Percentiles rank a stretch among this genome's conserved stretches.
Conservation (phyloP, 2,797 vertebrate genomes). For the Hyperoplus immaculatus region DNA sequence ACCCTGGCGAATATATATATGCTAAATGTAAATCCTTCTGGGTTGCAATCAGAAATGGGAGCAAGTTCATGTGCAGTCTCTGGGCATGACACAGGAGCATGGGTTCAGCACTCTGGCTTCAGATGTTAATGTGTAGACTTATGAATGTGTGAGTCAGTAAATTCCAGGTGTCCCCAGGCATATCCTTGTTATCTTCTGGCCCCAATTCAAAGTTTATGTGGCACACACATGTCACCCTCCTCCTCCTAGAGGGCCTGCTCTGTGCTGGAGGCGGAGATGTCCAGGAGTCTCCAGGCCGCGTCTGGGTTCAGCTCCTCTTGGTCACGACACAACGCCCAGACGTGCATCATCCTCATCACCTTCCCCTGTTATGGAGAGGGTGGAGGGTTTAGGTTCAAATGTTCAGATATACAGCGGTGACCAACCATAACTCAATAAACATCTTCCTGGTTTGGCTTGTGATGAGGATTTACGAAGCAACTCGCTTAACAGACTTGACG, state of each 20-base stretch:
- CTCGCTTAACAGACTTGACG: not conserved
- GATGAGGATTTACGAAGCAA: not conserved
- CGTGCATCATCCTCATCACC: slow-evolving; percentile 94
- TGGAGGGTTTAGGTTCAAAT: not conserved
- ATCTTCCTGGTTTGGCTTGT: not conserved
- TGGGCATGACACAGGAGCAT: slow-evolving; percentile 37
- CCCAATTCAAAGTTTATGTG: slow-evolving; percentile 26
- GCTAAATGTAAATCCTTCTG: slow-evolving; percentile 29
- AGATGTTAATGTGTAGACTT: slow-evolving; percentile 9
- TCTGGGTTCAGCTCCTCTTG: slow-evolving; percentile 96
- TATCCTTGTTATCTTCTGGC: slow-evolving; percentile 21
- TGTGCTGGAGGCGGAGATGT: slow-evolving; percentile 94
- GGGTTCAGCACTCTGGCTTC: slow-evolving; percentile 23
- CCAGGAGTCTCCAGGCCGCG: slow-evolving; percentile 95
- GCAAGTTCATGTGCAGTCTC: slow-evolving; percentile 36
- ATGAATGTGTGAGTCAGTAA: slow-evolving; percentile 20
- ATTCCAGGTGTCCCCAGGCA: slow-evolving; percentile 46
- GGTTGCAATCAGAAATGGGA: slow-evolving; percentile 13
- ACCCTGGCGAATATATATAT: slow-evolving; percentile 21
- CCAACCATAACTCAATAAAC: not conserved
- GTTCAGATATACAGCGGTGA: not conserved
- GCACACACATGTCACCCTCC: slow-evolving; percentile 8
- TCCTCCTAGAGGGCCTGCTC: slow-evolving; percentile 87
- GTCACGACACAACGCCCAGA: slow-evolving; percentile 97
- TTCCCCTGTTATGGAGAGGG: slow-evolving; percentile 87